These are phyloP conservation scores for Argyrosomus regius DNA, from an alignment of 2,797 vertebrate species.

Conservation along the genomic window DNA sequence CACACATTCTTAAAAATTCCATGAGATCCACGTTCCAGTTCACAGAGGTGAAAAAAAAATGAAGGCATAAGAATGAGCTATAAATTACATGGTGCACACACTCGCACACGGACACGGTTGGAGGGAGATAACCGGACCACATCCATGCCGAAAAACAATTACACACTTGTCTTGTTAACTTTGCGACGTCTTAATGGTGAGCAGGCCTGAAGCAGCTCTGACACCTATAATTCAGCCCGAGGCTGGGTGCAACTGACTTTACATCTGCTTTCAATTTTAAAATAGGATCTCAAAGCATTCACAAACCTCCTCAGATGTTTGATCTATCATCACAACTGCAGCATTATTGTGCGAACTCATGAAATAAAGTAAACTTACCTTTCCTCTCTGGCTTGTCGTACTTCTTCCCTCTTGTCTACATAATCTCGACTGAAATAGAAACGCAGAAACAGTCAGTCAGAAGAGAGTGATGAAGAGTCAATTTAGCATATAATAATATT, in stretches of 20 bases:
- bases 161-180: conserved; percentile 75
- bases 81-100: conserved; percentile 8
- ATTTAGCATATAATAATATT: conserved; percentile 2
- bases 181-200: conserved; percentile 69
- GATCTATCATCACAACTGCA: conserved; percentile 26
- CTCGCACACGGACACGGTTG: conserved; percentile 14
- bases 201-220: conserved; percentile 63
- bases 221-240: conserved; percentile 65
- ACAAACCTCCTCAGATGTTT: conserved; percentile 32
- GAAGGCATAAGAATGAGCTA: conserved; percentile 7
- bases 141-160: conserved; percentile 73
- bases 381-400: conserved; percentile 93
- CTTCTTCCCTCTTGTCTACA: conserved; percentile 93
- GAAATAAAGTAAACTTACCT: conserved; percentile 84
- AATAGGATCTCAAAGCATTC: conserved; percentile 47
- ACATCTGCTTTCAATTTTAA: conserved; percentile 72
- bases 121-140: conserved; percentile 34
- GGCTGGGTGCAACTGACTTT: conserved; percentile 46
- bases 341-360: not conserved
- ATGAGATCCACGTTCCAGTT: conserved; percentile 19
- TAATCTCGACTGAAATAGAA: conserved; percentile 88
- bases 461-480: not conserved
- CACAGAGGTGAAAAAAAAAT: conserved; percentile 1
- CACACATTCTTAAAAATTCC: conserved; percentile 22
- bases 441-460: conserved; percentile 38